A percentile compares a stretch with the other conserved stretches of the same genome.
These are phyloP conservation scores for Drosophila demipolita DNA, from an alignment of 2,888 invertebrate genomes.

Conservation along the genomic window DNA sequence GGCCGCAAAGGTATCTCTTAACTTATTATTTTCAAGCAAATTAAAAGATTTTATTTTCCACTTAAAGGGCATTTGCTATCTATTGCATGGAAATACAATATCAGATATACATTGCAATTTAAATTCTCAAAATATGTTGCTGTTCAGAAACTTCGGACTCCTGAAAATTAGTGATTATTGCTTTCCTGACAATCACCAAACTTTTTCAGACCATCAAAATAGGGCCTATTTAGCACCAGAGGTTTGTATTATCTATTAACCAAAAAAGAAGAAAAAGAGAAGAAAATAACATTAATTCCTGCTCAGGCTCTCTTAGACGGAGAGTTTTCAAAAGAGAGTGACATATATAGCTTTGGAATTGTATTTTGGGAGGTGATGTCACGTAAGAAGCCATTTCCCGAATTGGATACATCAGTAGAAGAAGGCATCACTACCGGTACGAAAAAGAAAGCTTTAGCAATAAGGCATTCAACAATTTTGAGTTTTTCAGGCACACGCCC, in stretches of 20 bases:
- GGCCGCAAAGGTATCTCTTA: constrained; percentile 6
- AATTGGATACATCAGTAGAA: neutral
- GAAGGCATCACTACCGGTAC: neutral
- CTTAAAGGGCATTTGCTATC: neutral
- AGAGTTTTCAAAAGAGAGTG: neutral
- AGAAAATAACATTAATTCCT: neutral
- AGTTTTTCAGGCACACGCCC: neutral
- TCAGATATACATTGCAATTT: constrained; percentile 1
- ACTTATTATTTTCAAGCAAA: neutral
- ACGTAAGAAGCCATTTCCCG: constrained; percentile 8
- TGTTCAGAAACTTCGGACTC: neutral
- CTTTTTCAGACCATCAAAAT: neutral
- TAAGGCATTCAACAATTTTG: neutral
- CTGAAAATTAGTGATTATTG: constrained; percentile 8
- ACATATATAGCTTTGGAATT: constrained; percentile 11
- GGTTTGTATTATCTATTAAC: neutral
- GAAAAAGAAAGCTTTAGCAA: neutral
- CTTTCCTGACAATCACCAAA: neutral
- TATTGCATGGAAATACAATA: neutral
- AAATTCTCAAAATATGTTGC: constrained; percentile 7
- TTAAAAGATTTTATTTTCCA: neutral
- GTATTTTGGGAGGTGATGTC: neutral
- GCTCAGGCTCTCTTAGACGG: neutral
- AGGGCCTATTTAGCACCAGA: constrained; percentile 6
- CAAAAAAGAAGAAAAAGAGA: too few species aligned